Percentiles rank a stretch among this genome's conserved stretches.
Conservation (phyloP, 2,797 vertebrate species). For the Esox lucius region DNA sequence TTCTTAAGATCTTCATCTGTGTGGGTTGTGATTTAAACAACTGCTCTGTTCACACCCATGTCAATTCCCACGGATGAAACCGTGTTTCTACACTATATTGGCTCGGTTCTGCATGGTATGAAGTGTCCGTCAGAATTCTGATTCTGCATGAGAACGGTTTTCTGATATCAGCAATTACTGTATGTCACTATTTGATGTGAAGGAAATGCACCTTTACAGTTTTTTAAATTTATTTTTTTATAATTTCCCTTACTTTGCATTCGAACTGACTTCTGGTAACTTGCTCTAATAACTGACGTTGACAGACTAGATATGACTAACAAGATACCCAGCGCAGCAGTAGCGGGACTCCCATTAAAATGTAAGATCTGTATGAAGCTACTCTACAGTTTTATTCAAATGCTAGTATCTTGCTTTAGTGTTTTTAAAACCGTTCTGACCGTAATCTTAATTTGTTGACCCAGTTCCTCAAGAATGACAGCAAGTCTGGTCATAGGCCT, state of each 20-base stretch:
- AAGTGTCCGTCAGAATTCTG: background rate
- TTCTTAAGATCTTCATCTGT: background rate
- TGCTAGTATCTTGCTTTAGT: background rate
- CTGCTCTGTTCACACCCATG: background rate
- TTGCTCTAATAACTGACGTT: background rate
- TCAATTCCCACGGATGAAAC: background rate
- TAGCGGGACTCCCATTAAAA: background rate
- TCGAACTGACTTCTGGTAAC: background rate
- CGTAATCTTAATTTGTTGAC: background rate
- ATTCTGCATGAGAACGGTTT: background rate
- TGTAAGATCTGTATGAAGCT: background rate
- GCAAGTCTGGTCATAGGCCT: background rate
- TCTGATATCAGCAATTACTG: conserved; percentile 2
- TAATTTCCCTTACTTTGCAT: background rate
- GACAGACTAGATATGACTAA: background rate
- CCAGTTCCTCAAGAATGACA: background rate
- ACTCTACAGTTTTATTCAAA: background rate
- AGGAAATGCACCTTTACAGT: conserved; percentile 4
- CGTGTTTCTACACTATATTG: background rate
- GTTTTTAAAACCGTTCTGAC: background rate
- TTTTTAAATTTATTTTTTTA: no score
- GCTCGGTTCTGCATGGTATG: background rate
- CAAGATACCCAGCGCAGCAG: background rate
- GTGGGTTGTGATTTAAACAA: background rate
- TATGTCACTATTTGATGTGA: conserved; percentile 1